Evolutionary conservation across 2,113 vertebrate species (phyloP), one percentile per base, ranked within the genome.

Genomic region (Nerophis lumbriciformis): DNA sequence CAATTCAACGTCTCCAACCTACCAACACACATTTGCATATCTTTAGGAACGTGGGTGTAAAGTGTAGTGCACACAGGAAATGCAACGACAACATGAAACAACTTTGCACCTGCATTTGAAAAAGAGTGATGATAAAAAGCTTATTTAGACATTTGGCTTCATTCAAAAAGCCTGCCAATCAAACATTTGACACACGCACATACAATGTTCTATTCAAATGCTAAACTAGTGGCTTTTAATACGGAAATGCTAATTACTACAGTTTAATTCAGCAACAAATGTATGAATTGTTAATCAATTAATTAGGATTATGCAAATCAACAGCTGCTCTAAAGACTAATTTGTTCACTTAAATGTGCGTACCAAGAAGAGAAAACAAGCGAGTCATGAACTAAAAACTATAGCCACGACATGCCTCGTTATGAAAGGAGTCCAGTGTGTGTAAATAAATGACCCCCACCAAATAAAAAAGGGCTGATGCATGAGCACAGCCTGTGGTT

Each of bases 221-320:
- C 72, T 51, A 52, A 58, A 47, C 61, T 75, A 77, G 60, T 75
- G 68, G 54, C 71, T 76, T 81, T 76, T 66, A 83, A 75, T 69
- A 73, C 81, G 78, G 63, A 83, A 83, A 84, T 78, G 78, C 78
- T 78, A 84, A 83, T 76, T 77, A 58, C 63, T 59, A 65, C 8
- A 64, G 72, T 72, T 57, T n/a, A 8, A 78, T 84, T 85, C 71
- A 69, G 68, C 48, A 66, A 71, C 80, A 77, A 82, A 7, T 44
- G 13, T 0, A 44, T 12, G 6, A 45, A 44, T 45, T 44, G 44
- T 21, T 58, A 38, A 74, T 61, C 76, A 76, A 79, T 85, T 83
- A 86, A 83, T 85, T 82, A 82, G 66, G 67, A 61, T 66, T 57
- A 61, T 65, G 82, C 71, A 71, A 10, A 21, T 77, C 66, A 73